Evolutionary conservation across 2,888 invertebrate genomes (phyloP).

Genomic region (Calliphora vomitoria): DNA sequence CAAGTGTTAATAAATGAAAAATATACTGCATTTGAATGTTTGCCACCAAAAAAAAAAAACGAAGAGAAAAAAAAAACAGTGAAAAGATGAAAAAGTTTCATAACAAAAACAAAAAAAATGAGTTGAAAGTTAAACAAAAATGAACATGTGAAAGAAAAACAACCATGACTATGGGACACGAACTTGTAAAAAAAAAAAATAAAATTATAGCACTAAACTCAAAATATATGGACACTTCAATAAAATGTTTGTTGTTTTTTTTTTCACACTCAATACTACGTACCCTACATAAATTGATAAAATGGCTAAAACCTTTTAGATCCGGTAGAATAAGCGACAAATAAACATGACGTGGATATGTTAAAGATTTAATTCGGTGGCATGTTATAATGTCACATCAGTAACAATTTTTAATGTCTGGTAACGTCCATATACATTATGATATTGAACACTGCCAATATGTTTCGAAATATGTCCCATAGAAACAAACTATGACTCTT

Average conservation of each 20-base stretch:
- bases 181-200: not conserved
- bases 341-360: no score
- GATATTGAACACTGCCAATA: no score
- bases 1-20: constrained; percentile 62
- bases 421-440: no score
- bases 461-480: no score
- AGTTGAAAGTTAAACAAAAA: constrained; percentile 56
- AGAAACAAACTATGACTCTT: no score
- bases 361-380: no score
- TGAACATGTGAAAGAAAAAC: constrained; percentile 25
- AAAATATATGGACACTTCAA: not conserved
- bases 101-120: constrained; percentile 8
- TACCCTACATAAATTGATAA: not conserved
- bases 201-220: not conserved
- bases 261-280: not conserved
- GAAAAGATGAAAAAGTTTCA: constrained; percentile 3
- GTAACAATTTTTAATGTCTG: no score
- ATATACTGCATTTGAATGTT: constrained; percentile 62
- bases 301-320: not conserved
- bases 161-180: not conserved
- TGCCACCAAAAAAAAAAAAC: constrained; percentile 36
- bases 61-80: constrained; percentile 1
- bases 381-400: no score
- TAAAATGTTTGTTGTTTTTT: not conserved
- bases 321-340: no score